These are phyloP conservation scores for Byasa hedistus DNA, from an alignment of 2,888 invertebrate genomes.

Conservation along the genomic window DNA sequence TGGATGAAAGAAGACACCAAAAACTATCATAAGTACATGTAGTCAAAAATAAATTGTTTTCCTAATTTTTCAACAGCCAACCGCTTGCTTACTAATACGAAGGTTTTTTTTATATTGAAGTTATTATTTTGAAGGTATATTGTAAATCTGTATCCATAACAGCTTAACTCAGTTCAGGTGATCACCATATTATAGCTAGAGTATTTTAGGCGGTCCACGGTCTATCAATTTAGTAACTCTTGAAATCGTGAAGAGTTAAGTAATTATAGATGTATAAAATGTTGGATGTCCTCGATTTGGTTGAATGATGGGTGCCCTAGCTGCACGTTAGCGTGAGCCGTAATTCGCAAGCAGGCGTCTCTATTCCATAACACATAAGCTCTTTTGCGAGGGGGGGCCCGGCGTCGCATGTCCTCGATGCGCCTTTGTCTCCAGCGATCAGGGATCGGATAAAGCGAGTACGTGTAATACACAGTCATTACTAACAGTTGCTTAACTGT, in stretches of 20 bases:
- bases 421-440: constrained; percentile 27
- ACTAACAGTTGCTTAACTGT: constrained; percentile 23
- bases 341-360: constrained; percentile 43
- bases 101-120: no score
- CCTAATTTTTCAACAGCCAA: no score
- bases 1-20: no score
- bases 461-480: constrained; percentile 20
- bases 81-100: no score
- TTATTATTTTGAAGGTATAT: no score
- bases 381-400: constrained; percentile 42
- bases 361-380: constrained; percentile 43
- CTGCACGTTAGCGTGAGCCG: constrained; percentile 39
- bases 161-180: no score
- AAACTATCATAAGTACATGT: no score
- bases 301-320: background rate
- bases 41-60: no score
- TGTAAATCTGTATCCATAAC: no score
- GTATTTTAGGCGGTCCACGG: no score
- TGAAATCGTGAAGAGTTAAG: background rate
- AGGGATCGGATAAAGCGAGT: constrained; percentile 19
- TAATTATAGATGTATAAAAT: background rate
- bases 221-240: no score
- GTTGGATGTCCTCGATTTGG: background rate
- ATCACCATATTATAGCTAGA: no score
- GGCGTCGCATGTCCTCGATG: constrained; percentile 39